A percentile compares a stretch with the other conserved stretches of the same genome.
Conservation (phyloP, 2,113 vertebrate genomes). For the Hippoglossus stenolepis region DNA sequence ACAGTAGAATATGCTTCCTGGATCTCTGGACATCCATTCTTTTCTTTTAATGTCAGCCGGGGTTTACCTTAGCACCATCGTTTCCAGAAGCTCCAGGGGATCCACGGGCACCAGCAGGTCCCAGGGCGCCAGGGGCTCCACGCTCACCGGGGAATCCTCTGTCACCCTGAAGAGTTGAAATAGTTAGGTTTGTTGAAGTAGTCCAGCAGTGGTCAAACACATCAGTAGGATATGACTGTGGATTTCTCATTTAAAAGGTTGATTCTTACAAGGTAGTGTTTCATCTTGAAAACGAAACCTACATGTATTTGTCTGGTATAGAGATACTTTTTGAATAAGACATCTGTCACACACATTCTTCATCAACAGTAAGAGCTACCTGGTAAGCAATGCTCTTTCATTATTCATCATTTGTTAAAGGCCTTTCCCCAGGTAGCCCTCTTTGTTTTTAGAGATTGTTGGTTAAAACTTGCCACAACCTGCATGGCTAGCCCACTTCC, state of each 20-base stretch:
- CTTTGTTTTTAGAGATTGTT: background rate
- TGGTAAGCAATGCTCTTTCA: no score
- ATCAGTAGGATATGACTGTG: no score
- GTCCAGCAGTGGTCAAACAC: background rate
- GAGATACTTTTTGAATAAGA: no score
- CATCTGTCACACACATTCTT: no score
- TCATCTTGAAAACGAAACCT: no score
- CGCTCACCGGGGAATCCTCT: constrained; percentile 97
- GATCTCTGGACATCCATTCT: background rate
- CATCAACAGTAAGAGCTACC: no score
- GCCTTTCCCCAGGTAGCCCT: background rate
- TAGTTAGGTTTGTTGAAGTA: background rate
- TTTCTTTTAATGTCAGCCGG: background rate
- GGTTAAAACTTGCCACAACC: background rate
- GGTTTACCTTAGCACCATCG: constrained; percentile 96
- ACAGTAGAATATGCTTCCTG: background rate
- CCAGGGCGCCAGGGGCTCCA: constrained; percentile 88
- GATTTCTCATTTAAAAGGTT: no score
- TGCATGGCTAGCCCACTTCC: background rate
- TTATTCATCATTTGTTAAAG: background rate
- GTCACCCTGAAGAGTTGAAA: constrained; percentile 85
- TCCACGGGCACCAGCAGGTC: constrained; percentile 91
- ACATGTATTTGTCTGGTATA: no score
- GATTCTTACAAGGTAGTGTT: no score
- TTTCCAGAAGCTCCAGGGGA: constrained; percentile 92